Percentiles rank a stretch among this genome's conserved stretches.
Evolutionary conservation across 2,797 vertebrate species (phyloP).

Genomic region (Saxicola maurus): DNA sequence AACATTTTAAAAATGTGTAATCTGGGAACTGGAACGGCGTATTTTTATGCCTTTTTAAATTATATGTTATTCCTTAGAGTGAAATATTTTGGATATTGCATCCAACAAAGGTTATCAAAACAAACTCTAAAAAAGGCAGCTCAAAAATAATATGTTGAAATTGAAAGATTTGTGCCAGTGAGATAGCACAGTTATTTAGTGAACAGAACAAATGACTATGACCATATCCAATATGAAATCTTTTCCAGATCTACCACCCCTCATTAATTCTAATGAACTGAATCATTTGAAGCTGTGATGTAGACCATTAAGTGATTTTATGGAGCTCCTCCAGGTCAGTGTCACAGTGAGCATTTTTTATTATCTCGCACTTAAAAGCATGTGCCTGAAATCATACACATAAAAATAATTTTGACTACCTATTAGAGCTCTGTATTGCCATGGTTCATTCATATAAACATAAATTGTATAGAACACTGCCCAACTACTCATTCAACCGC

Average conservation of each 20-base stretch:
- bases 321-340: neutral
- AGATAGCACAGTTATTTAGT: conserved; percentile 36
- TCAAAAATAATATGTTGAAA: conserved; percentile 25
- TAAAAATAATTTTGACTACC: neutral
- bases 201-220: conserved; percentile 34
- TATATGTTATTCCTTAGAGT: conserved; percentile 26
- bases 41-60: conserved; percentile 48
- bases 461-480: neutral
- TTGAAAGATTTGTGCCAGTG: neutral
- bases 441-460: neutral
- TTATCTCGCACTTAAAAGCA: neutral
- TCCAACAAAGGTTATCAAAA: conserved; percentile 5
- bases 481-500: neutral
- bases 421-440: neutral
- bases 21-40: neutral
- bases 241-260: conserved; percentile 28
- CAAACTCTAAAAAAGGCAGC: neutral
- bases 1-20: conserved; percentile 34
- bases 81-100: neutral
- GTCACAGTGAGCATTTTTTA: neutral
- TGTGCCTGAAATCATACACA: neutral
- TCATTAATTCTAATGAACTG: conserved; percentile 60
- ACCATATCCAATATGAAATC: conserved; percentile 27
- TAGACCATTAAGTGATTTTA: conserved; percentile 47
- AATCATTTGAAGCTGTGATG: conserved; percentile 41